Percentiles rank a stretch among this genome's conserved stretches.
These are phyloP conservation scores for Lottia scabra DNA, from an alignment of 2,888 invertebrate species.

Conservation along the genomic window DNA sequence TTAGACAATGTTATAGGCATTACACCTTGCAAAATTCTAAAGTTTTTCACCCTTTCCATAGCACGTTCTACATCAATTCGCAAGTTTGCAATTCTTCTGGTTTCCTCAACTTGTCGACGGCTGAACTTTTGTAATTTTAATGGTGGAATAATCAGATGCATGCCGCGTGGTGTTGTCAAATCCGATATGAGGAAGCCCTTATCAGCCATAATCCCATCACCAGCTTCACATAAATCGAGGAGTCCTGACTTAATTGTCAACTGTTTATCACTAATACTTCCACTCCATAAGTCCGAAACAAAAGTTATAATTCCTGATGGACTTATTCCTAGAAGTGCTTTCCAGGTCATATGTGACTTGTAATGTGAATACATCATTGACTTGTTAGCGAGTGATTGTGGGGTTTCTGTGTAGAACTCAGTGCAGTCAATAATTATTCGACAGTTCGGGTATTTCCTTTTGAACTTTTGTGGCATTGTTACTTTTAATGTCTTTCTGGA, in stretches of 20 bases:
- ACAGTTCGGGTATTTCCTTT: constrained; percentile 21
- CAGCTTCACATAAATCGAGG: constrained; percentile 27
- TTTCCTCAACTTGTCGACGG: too few relatives aligned
- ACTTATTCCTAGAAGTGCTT: constrained; percentile 31
- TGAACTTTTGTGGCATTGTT: constrained; percentile 29
- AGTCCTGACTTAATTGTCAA: constrained; percentile 21
- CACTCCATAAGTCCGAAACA: constrained; percentile 30
- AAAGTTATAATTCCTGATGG: constrained; percentile 32
- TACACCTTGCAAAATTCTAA: too few relatives aligned
- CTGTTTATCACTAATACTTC: constrained; percentile 33
- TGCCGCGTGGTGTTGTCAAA: constrained; percentile 17
- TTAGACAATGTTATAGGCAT: too few relatives aligned
- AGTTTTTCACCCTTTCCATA: too few relatives aligned
- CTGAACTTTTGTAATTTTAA: too few relatives aligned
- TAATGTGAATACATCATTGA: constrained; percentile 28
- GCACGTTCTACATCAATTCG: too few relatives aligned
- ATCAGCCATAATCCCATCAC: constrained; percentile 37
- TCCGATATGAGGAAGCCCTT: constrained; percentile 32
- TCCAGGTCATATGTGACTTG: constrained; percentile 32
- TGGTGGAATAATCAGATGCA: too few relatives aligned
- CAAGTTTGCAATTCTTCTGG: too few relatives aligned
- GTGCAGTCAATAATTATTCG: constrained; percentile 38
- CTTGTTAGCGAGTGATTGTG: constrained; percentile 20
- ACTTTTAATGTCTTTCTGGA: constrained; percentile 1
- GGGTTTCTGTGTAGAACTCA: constrained; percentile 31